Evolutionary conservation across 2,888 invertebrate genomes (phyloP), one percentile per base, ranked within the genome.

Genomic region (Corbicula japonica): DNA sequence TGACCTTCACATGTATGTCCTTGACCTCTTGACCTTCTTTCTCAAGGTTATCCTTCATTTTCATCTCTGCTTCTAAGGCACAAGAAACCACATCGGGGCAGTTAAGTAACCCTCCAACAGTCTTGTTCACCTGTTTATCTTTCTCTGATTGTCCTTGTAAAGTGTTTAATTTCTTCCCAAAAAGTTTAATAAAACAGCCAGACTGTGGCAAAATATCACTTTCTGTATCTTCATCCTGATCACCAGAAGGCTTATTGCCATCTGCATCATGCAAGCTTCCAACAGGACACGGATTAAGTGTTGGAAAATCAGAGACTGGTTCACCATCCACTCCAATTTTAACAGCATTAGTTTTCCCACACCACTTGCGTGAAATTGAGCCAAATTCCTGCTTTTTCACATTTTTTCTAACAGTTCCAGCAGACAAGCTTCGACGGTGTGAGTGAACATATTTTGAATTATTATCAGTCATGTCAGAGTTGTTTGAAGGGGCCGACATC

Each of bases 111-210:
- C 32, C 46, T 34, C 34, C 54, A n/a, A 34, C 12, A 23, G 30
- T 1, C 8, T 30, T 63, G 28, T 62, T n/a, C 21, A 63, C 56
- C 23, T 74, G 66, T 41, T 71, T 76, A 18, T 81, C 77, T 46
- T 65, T 72, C 8, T 71, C 65, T 65, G 71, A 41, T 38, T 81
- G 77, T 46, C 48, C 48, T 26, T 84, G 80, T 6, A 81, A 60
- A 8, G 71, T 80, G 10, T 83, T 80, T 28, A 84, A 61, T 18
- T 86, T 86, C 63, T 86, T 88, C 23, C 87, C 84, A 38, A 88
- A 87, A 12, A 90, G 85, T 69, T 87, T 88, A 30, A 88, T 79
- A 74, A 90, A 88, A 54, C 89, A 90, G 8, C 89, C 89, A 62
- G 79, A 74, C 73, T 80, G 75, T 18, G 50, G 68, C 52, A 74